phyloP scores from a whole-genome alignment of 2,888 invertebrate species.

The Melanophora roralis region DNA sequence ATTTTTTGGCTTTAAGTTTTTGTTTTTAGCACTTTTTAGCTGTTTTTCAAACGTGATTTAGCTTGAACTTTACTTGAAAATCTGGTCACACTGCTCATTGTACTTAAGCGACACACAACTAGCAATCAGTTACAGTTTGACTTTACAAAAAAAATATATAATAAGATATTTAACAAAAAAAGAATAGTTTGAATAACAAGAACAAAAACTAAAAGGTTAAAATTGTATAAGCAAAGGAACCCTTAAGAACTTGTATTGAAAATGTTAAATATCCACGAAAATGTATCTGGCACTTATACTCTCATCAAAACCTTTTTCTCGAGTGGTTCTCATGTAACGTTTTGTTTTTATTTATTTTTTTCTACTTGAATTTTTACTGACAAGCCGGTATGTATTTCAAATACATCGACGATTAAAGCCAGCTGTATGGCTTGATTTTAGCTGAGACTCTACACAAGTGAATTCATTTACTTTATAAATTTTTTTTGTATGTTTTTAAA shows the following conservation, averaged over 20 bases:
- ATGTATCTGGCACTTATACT: slow-evolving; percentile 23
- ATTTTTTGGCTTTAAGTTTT: no score
- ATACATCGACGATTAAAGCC: slow-evolving; percentile 23
- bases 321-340: neutral
- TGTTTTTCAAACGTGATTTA: no score
- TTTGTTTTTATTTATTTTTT: no score
- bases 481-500: slow-evolving; percentile 13
- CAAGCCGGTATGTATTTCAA: slow-evolving; percentile 15
- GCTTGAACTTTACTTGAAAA: no score
- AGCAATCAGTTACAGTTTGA: slow-evolving; percentile 40
- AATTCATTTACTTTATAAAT: slow-evolving; percentile 19
- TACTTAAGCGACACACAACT: slow-evolving; percentile 34
- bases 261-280: slow-evolving; percentile 30
- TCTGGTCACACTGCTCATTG: no score
- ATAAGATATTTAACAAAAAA: slow-evolving; percentile 16
- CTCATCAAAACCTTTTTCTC: slow-evolving; percentile 9
- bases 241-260: slow-evolving; percentile 57
- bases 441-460: slow-evolving; percentile 46
- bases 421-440: slow-evolving; percentile 48
- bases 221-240: slow-evolving; percentile 34
- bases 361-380: neutral
- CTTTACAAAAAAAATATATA: slow-evolving; percentile 41
- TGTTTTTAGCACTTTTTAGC: no score
- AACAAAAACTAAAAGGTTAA: slow-evolving; percentile 35
- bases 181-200: slow-evolving; percentile 34